A percentile compares a stretch with the other conserved stretches of the same genome.
Evolutionary conservation across 2,888 invertebrate species (phyloP).

Genomic region (Blera fallax): DNA sequence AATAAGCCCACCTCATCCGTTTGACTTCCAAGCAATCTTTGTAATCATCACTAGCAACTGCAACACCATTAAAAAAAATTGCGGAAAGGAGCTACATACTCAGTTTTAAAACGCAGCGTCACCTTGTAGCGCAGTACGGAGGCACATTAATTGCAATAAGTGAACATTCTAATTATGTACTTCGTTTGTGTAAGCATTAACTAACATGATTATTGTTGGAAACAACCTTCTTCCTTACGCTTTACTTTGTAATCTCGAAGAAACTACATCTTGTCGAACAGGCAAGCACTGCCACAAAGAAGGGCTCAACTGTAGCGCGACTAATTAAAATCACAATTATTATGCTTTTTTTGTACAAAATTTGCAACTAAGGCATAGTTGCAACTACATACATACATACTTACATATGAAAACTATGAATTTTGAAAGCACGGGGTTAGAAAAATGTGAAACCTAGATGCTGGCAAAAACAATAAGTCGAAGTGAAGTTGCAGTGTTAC

Average conservation of each 20-base stretch:
- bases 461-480: too few relatives aligned
- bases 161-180: constrained; percentile 29
- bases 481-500: too few relatives aligned
- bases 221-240: background rate
- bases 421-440: too few relatives aligned
- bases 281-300: background rate
- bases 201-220: background rate
- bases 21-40: too few relatives aligned
- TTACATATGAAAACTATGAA: too few relatives aligned
- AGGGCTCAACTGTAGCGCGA: background rate
- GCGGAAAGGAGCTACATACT: background rate
- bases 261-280: background rate
- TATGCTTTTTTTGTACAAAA: constrained; percentile 2
- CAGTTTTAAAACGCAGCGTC: background rate
- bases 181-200: background rate
- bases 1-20: background rate
- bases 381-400: too few relatives aligned
- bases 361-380: constrained; percentile 5
- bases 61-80: background rate
- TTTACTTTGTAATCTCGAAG: background rate
- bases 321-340: constrained; percentile 25
- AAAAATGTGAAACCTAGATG: too few relatives aligned
- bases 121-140: background rate
- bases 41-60: background rate
- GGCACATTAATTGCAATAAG: constrained; percentile 39